Evolutionary conservation across 1,140 invertebrate species (phyloP).

Genomic region (Sinonovacula constricta): DNA sequence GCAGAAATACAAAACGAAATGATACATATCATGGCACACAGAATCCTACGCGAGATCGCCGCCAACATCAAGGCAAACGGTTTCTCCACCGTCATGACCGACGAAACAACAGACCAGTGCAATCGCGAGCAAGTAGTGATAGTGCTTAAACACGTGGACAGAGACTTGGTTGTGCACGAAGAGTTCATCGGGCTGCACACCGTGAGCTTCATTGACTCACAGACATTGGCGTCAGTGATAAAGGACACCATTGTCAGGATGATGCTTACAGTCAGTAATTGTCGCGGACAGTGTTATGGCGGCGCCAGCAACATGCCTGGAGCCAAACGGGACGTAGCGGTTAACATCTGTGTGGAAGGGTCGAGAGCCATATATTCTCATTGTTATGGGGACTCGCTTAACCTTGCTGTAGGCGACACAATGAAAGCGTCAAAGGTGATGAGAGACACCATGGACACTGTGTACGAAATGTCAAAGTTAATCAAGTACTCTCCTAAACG

Average conservation of each 20-base stretch:
- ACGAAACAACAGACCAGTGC: slow-evolving; percentile 37
- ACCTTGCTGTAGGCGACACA: slow-evolving; percentile 18
- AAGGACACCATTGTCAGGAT: slow-evolving; percentile 20
- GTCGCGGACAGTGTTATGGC: slow-evolving; percentile 43
- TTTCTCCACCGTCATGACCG: slow-evolving; percentile 36
- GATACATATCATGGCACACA: slow-evolving; percentile 25
- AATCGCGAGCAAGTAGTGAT: slow-evolving; percentile 48
- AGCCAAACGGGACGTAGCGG: slow-evolving; percentile 9
- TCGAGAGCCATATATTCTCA: slow-evolving; percentile 15
- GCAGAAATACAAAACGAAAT: slow-evolving; percentile 41
- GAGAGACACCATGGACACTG: slow-evolving; percentile 12
- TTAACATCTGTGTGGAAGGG: neutral
- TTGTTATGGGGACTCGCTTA: slow-evolving; percentile 28
- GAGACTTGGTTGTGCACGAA: slow-evolving; percentile 2
- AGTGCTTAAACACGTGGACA: slow-evolving; percentile 22
- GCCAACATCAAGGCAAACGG: neutral
- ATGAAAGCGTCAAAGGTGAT: slow-evolving; percentile 22
- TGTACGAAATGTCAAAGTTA: slow-evolving; percentile 15
- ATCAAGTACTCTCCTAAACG: slow-evolving; percentile 31
- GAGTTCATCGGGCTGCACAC: no score
- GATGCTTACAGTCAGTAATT: slow-evolving; percentile 9
- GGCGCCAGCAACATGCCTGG: slow-evolving; percentile 31
- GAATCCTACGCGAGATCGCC: slow-evolving; percentile 12
- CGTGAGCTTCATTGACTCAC: no score
- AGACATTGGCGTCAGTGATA: slow-evolving; percentile 21